These are phyloP conservation scores for Micropoecilia bifurca DNA, from an alignment of 2,797 vertebrate genomes.

Conservation along the genomic window DNA sequence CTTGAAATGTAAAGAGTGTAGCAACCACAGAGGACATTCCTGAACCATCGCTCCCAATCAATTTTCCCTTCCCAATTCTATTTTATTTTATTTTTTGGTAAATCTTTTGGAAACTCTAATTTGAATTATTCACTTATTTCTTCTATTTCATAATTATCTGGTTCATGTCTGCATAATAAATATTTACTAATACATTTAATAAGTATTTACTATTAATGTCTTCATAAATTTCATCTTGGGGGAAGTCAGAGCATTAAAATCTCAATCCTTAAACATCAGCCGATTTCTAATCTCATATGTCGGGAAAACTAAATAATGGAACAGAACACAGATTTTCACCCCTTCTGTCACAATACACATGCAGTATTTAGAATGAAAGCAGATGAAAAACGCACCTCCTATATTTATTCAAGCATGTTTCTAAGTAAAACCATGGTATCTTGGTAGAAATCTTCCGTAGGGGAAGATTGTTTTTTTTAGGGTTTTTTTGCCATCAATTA, in stretches of 20 bases:
- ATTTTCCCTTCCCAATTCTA: too few relatives aligned
- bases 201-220: too few relatives aligned
- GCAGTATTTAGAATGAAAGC: not conserved
- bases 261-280: not conserved
- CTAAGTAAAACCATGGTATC: not conserved
- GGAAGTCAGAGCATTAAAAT: not conserved
- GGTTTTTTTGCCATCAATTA: conserved; percentile 10
- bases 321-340: not conserved
- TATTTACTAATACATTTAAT: not conserved
- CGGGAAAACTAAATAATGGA: not conserved
- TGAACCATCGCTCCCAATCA: too few relatives aligned
- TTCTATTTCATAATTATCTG: too few relatives aligned
- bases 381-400: not conserved
- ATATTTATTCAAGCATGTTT: not conserved
- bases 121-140: too few relatives aligned
- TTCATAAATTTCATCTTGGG: not conserved
- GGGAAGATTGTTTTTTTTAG: not conserved
- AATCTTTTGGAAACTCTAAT: too few relatives aligned
- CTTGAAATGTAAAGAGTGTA: too few relatives aligned
- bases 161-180: too few relatives aligned
- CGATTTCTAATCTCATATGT: not conserved
- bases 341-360: not conserved
- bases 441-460: conserved; percentile 13
- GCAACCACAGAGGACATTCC: too few relatives aligned
- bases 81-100: too few relatives aligned